These are phyloP conservation scores for Brachionus manjavacas DNA, from an alignment of 1,140 invertebrate genomes.

Conservation along the genomic window DNA sequence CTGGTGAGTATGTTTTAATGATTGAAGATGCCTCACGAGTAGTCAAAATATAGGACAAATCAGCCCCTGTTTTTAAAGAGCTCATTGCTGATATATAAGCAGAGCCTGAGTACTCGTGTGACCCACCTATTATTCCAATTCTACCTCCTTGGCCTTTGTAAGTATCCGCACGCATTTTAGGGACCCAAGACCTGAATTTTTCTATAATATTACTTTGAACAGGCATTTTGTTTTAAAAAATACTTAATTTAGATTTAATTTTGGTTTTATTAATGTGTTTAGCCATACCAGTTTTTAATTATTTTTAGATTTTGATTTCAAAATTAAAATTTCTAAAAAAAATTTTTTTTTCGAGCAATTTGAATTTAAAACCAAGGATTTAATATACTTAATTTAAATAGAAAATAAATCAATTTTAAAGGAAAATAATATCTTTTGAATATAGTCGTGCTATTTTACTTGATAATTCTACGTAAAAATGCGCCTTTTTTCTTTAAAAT, in stretches of 20 bases:
- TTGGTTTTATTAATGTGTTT: background rate
- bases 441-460: too few relatives aligned
- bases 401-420: too few relatives aligned
- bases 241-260: background rate
- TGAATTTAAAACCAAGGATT: background rate
- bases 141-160: constrained; percentile 84
- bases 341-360: background rate
- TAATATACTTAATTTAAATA: too few relatives aligned
- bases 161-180: background rate
- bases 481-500: too few relatives aligned
- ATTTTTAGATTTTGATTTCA: background rate
- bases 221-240: background rate
- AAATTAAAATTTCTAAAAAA: background rate
- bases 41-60: constrained; percentile 87
- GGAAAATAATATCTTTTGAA: too few relatives aligned
- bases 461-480: too few relatives aligned
- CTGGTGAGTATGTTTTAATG: constrained; percentile 92
- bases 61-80: constrained; percentile 75
- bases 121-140: constrained; percentile 84
- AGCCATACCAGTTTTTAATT: background rate
- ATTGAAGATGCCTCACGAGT: constrained; percentile 71
- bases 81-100: constrained; percentile 88
- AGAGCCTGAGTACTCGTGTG: constrained; percentile 82
- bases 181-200: constrained; percentile 23
- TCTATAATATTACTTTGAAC: background rate